Conservation (phyloP, 2,113 vertebrate species). For the Tenebrosternarchus preto region DNA sequence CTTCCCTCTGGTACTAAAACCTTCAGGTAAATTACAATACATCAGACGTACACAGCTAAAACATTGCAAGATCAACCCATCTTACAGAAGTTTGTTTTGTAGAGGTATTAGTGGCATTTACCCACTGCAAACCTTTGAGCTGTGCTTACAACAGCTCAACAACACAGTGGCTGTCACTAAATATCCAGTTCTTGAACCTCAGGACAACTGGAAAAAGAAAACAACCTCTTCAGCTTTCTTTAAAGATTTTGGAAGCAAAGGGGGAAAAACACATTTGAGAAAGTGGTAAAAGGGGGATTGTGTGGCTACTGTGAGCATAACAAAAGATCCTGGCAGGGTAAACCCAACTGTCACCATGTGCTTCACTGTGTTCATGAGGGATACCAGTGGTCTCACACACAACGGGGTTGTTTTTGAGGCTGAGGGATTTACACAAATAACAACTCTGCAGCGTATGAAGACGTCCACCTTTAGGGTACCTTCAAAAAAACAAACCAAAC, state of each 20-base stretch:
- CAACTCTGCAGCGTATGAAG: conserved; percentile 37
- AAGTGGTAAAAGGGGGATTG: background rate
- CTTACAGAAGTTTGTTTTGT: background rate
- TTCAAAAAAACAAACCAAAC: background rate
- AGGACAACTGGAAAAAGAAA: background rate
- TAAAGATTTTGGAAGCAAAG: background rate
- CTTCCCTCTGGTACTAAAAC: background rate
- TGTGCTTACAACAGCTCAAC: background rate
- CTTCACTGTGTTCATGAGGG: conserved; percentile 20
- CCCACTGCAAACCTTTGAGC: background rate
- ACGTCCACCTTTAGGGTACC: conserved; percentile 12
- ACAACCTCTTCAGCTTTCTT: background rate
- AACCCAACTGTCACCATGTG: conserved; percentile 12
- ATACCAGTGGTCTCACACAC: conserved; percentile 29
- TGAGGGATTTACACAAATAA: background rate
- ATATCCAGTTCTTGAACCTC: background rate
- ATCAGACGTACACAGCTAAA: background rate
- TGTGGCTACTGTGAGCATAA: conserved; percentile 18
- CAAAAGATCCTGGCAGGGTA: background rate
- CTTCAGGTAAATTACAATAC: background rate
- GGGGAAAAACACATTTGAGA: background rate
- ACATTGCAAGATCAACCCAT: background rate
- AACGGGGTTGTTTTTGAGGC: background rate
- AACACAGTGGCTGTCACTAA: background rate
- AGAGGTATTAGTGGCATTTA: background rate